phyloP scores from a whole-genome alignment of 2,113 vertebrate species.

The Oreamnos americanus region DNA sequence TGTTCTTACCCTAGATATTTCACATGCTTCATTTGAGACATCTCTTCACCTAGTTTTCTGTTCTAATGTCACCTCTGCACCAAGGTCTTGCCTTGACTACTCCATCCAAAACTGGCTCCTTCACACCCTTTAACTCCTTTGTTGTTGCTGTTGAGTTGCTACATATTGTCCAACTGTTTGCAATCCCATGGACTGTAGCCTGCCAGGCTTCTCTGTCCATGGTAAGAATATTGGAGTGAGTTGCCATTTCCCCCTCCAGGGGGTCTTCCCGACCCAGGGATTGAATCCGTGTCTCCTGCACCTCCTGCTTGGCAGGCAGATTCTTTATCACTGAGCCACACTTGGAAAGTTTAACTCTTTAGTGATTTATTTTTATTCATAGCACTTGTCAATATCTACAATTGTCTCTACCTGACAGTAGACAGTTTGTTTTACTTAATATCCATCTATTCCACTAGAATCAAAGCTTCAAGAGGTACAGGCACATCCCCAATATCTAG shows the following conservation, averaged over 20 bases:
- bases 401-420: not conserved
- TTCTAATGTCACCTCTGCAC: not conserved
- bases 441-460: not conserved
- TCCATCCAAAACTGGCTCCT: not conserved
- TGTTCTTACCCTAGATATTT: not conserved
- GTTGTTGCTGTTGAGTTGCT: not conserved
- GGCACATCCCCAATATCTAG: not conserved
- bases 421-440: not conserved
- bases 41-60: not conserved
- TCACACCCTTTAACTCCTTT: not conserved
- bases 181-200: not conserved
- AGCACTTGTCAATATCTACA: not conserved
- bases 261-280: not conserved
- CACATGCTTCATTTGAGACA: not conserved
- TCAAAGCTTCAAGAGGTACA: not conserved
- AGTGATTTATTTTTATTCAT: not conserved
- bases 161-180: not conserved
- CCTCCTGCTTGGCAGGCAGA: not conserved
- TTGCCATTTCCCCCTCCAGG: not conserved
- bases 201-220: not conserved
- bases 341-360: not conserved
- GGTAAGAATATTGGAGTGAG: not conserved
- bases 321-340: not conserved
- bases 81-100: not conserved
- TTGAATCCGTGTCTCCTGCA: not conserved